Base-by-base conservation (phyloP, 2,113 vertebrate genomes). In the Uria lomvia region DNA sequence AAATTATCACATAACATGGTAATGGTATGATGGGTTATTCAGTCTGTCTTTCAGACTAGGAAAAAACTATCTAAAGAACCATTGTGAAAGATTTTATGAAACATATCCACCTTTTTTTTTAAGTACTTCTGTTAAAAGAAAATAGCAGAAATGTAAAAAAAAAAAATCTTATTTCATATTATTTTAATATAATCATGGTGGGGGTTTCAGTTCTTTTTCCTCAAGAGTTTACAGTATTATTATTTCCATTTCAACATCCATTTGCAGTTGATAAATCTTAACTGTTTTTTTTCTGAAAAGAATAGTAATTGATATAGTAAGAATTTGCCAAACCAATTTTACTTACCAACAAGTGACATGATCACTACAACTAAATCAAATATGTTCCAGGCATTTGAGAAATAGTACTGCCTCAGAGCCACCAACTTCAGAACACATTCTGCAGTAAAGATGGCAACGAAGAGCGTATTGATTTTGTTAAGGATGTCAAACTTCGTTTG, bases 361-460 rank as follows among this genome's bases (percentile, higher is more conserved):
- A 98, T 53, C 55, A 98, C 98, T 6, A 98, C 98, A 5, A 98
- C 98, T 74, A 98, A 83, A 90, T 98, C 98, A 65, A 98, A 98
- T 72, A 98, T 97, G 34, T 98, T 98, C 98, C 98, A 98, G 68
- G 97, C 98, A 6, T 98, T 98, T 74, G 95, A 98, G 94, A 98
- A 98, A 68, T 97, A 98, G 32, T 98, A 98, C 5, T 98, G 98
- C 49, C 98, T 96, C 42, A 98, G 76, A 59, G 98, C 98, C 7
- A 98, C 68, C 85, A 98, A 86, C 90, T 98, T 98, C 90, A 98
- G 19, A 24, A 97, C 95, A 49, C 98, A 98, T 78, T 98, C 98
- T 8, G 88, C 74, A 4, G 97, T 98, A 86, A 98, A 98, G 91
- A 98, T n/a, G 1, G 96, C 77, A 81, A 98, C 96, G 0, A 98